Base-by-base conservation (phyloP, 2,113 vertebrate species). In the Passer domesticus region DNA sequence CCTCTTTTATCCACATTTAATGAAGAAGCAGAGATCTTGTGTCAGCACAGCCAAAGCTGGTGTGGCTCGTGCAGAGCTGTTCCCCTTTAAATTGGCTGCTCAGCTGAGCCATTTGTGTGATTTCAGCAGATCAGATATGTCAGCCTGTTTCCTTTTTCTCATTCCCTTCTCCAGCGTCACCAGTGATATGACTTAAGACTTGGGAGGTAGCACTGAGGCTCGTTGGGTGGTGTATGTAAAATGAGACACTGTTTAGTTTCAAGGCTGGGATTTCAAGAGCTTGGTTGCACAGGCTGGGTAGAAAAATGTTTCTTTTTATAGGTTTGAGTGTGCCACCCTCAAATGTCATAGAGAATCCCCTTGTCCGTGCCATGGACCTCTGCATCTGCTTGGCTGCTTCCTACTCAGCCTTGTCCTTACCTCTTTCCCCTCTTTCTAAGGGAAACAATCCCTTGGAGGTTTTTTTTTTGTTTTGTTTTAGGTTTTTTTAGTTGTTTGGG, bases 81-180 rank as follows among this genome's bases (percentile, higher is more conserved):
- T 94, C 64, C 53, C 53, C 78, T 94, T 88, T 88, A 83, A 87
- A 75, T 1, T 25, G 41, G n/a, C 73, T 60, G 76, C 89, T 78
- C 63, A 87, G 52, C 81, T 15, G 10, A 96, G 72, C 58, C 87
- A 50, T 66, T 90, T 84, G 22, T 53, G 90, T 74, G 84, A 88
- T 90, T 96, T 95, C 93, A 93, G 85, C 0, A 2, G 50, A 39
- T 63, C 23, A 12, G 92, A 73, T 47, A 93, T 86, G 85, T 96
- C 92, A 96, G 92, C 79, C 92, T 90, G 50, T 94, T 95, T 96
- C 91, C 94, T 95, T 91, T 92, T 92, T 90, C 90, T 97, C 90
- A 92, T 88, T 96, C 85, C 72, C 83, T 92, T 95, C 88, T 86
- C 67, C 92, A 72, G 90, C 33, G 2, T 91, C 93, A 92, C 89